Evolutionary conservation across 2,888 invertebrate genomes (phyloP).

Genomic region (Ischnura elegans): DNA sequence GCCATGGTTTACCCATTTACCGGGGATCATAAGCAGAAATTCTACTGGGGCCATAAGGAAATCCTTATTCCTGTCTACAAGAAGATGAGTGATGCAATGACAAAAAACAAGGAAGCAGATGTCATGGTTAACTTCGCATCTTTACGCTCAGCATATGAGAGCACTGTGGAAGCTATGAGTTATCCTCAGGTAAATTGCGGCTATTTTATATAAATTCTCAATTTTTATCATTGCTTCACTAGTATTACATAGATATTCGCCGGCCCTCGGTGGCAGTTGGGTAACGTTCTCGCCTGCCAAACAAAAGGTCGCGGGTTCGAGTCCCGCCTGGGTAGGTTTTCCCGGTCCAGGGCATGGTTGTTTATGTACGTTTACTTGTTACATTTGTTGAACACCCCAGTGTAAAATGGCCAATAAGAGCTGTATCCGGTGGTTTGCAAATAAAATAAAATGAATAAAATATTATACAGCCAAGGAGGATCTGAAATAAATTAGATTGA

Average conservation of each 20-base stretch:
- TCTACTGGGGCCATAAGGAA: conserved; percentile 99
- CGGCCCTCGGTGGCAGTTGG: no score
- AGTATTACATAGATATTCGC: no score
- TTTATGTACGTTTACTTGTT: no score
- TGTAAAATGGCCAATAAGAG: no score
- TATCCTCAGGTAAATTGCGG: conserved; percentile 86
- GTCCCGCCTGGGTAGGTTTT: no score
- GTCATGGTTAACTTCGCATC: conserved; percentile 99
- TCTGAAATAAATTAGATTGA: background rate
- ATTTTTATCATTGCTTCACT: conserved; percentile 49
- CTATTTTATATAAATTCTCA: no score
- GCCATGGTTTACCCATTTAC: conserved; percentile 99
- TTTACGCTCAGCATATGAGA: conserved; percentile 97
- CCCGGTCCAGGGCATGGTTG: no score
- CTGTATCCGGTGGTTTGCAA: no score
- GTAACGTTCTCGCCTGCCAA: no score
- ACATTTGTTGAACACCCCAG: no score
- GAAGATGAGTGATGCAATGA: conserved; percentile 97
- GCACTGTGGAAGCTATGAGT: conserved; percentile 95
- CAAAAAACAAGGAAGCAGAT: conserved; percentile 95
- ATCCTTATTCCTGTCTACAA: conserved; percentile 95
- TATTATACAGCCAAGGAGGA: background rate
- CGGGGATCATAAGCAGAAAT: conserved; percentile 99
- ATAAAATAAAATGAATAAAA: conserved; percentile 18
- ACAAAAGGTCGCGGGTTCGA: no score